A percentile compares a stretch with the other conserved stretches of the same genome.
Conservation (phyloP, 2,888 invertebrate species). For the Watsonalla binaria region DNA sequence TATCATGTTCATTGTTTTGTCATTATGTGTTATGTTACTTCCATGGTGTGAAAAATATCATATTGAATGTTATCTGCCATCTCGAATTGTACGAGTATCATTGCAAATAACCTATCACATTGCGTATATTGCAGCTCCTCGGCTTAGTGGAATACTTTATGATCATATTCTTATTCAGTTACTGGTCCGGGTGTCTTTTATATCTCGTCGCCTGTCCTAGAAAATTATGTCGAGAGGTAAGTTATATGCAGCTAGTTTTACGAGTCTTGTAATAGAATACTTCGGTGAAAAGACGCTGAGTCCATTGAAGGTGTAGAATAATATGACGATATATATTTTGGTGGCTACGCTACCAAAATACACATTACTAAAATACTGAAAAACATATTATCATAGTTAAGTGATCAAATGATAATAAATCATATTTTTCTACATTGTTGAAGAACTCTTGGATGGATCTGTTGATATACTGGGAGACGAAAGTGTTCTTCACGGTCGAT, state of each 20-base stretch:
- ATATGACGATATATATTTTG: no score
- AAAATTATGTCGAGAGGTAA: conserved; percentile 55
- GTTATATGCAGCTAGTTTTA: neutral
- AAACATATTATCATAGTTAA: no score
- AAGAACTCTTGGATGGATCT: conserved; percentile 63
- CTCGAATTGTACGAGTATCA: no score
- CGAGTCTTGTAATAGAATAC: neutral
- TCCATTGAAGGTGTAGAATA: no score
- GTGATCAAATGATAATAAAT: neutral
- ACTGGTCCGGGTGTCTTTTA: conserved; percentile 65
- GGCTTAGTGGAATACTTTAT: conserved; percentile 43
- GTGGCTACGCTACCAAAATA: no score
- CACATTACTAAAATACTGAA: no score
- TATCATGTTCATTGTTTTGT: no score
- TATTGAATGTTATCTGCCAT: no score
- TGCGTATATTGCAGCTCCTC: conserved; percentile 43
- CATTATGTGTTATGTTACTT: no score
- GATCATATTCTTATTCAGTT: conserved; percentile 49
- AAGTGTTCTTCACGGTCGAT: conserved; percentile 50
- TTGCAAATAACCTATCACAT: neutral
- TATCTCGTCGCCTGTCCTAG: conserved; percentile 59
- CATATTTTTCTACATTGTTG: conserved; percentile 2
- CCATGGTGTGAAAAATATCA: no score
- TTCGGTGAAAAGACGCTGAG: no score
- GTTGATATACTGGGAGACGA: conserved; percentile 66